phyloP scores from a whole-genome alignment of 2,113 vertebrate genomes.

The Odontesthes bonariensis region DNA sequence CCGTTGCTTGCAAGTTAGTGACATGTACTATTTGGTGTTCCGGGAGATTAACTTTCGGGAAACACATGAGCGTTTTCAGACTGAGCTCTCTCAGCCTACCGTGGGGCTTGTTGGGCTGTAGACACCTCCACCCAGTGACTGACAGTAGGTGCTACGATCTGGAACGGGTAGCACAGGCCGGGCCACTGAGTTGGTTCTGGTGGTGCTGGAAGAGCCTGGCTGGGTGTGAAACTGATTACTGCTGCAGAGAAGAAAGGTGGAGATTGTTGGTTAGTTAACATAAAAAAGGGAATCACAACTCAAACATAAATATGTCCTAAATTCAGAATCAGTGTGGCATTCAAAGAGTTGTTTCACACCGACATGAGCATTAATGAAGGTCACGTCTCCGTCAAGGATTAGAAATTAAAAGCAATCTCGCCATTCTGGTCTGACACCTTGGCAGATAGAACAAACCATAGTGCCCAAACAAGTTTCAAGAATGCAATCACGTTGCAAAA shows the following conservation, averaged over 20 bases:
- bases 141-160: slow-evolving; percentile 81
- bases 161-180: slow-evolving; percentile 84
- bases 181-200: slow-evolving; percentile 77
- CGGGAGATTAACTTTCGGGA: background rate
- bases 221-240: slow-evolving; percentile 74
- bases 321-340: too few relatives aligned
- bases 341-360: background rate
- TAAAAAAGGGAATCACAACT: background rate
- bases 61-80: background rate
- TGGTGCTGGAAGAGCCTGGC: slow-evolving; percentile 57
- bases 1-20: too few relatives aligned
- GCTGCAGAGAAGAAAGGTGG: slow-evolving; percentile 39
- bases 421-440: slow-evolving; percentile 21
- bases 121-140: slow-evolving; percentile 77
- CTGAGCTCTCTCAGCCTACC: slow-evolving; percentile 35
- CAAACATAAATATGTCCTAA: too few relatives aligned
- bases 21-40: background rate
- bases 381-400: background rate
- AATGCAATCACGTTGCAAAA: background rate
- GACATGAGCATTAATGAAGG: background rate
- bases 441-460: background rate
- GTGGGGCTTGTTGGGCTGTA: slow-evolving; percentile 81
- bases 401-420: slow-evolving; percentile 6
- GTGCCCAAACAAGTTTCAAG: slow-evolving; percentile 13
- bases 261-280: background rate